Conservation (phyloP, 2,113 vertebrate genomes). For the Sinocyclocheilus rhinocerous region DNA sequence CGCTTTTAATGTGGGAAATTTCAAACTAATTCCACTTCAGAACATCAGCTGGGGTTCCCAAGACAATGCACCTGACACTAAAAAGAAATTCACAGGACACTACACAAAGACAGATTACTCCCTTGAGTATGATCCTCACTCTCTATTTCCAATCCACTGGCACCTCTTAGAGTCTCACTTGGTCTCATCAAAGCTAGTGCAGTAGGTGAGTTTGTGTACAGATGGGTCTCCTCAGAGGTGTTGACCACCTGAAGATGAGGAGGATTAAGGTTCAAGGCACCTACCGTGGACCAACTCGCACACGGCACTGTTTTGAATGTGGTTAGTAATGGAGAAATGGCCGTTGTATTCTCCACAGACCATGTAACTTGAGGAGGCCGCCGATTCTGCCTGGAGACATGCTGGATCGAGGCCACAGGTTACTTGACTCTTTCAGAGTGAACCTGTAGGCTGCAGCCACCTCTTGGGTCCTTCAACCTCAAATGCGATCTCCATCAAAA, state of each 20-base stretch:
- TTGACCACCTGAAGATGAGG: background rate
- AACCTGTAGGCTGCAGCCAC: slow-evolving; percentile 48
- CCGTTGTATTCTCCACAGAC: slow-evolving; percentile 63
- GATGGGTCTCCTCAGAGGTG: slow-evolving; percentile 19
- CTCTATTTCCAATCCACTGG: slow-evolving; percentile 76
- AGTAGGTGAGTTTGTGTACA: slow-evolving; percentile 57
- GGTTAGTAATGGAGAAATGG: slow-evolving; percentile 59
- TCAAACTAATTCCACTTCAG: slow-evolving; percentile 91
- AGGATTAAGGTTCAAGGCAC: background rate
- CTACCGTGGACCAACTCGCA: slow-evolving; percentile 55
- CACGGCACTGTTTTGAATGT: slow-evolving; percentile 63
- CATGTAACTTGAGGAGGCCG: slow-evolving; percentile 65
- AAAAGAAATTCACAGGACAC: slow-evolving; percentile 90
- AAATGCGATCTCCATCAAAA: slow-evolving; percentile 66
- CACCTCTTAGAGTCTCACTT: background rate
- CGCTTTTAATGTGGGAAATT: slow-evolving; percentile 89
- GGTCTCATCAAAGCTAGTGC: background rate
- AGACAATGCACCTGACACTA: slow-evolving; percentile 99
- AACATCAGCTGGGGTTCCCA: slow-evolving; percentile 96
- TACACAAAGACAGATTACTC: slow-evolving; percentile 85
- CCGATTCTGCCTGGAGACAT: slow-evolving; percentile 55
- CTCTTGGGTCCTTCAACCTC: slow-evolving; percentile 50
- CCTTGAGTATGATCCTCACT: slow-evolving; percentile 80
- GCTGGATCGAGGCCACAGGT: slow-evolving; percentile 53
- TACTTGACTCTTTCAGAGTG: slow-evolving; percentile 38